phyloP scores from a whole-genome alignment of 2,888 invertebrate genomes.

The Perizoma flavofasciatum region DNA sequence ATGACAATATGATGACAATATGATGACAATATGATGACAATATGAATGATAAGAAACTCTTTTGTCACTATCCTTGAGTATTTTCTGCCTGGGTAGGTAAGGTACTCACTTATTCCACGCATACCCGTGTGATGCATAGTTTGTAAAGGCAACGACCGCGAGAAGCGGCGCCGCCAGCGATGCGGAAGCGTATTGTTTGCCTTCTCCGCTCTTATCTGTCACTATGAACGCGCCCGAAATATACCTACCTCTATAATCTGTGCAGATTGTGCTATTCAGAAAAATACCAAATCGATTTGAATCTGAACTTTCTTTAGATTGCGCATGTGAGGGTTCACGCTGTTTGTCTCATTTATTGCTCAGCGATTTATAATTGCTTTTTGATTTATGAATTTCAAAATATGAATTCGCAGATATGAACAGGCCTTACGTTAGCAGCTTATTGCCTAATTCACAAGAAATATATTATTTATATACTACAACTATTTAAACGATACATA shows the following conservation, averaged over 20 bases:
- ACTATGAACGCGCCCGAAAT: slow-evolving; percentile 42
- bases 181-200: slow-evolving; percentile 66
- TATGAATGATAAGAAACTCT: too few species aligned
- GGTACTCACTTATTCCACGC: slow-evolving; percentile 5
- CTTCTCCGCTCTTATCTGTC: slow-evolving; percentile 44
- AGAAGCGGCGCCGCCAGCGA: slow-evolving; percentile 52
- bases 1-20: too few species aligned
- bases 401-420: too few species aligned
- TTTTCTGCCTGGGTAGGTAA: slow-evolving; percentile 3
- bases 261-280: slow-evolving; percentile 22
- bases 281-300: slow-evolving; percentile 26
- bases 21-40: too few species aligned
- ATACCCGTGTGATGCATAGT: slow-evolving; percentile 2
- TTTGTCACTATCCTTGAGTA: not conserved
- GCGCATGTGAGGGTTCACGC: not conserved
- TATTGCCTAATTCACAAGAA: too few species aligned
- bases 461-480: too few species aligned
- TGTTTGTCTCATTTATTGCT: not conserved
- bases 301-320: slow-evolving; percentile 3
- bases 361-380: too few species aligned
- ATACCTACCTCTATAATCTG: slow-evolving; percentile 32
- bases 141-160: slow-evolving; percentile 13
- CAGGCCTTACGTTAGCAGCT: too few species aligned
- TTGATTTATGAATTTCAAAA: too few species aligned
- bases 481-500: too few species aligned